Percentiles rank a stretch among this genome's conserved stretches.
Evolutionary conservation across 2,113 vertebrate genomes (phyloP).

Genomic region (Microcebus ravelobensis): DNA sequence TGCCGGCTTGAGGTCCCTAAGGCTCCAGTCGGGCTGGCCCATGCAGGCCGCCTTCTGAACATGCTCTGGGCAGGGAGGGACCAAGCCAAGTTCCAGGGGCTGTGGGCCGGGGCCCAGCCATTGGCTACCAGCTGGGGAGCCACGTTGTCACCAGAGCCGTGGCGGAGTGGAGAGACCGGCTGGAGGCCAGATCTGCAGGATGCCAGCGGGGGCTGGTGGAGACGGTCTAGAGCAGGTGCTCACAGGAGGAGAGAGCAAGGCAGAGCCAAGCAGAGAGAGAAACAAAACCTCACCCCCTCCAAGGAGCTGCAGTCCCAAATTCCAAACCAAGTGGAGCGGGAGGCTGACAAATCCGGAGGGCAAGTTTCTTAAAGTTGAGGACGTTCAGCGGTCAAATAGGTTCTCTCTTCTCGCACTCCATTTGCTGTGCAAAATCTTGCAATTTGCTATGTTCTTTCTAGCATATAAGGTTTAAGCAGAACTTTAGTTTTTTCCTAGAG

Average conservation of each 20-base stretch:
- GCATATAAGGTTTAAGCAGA: no score
- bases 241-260: neutral
- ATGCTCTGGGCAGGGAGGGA: neutral
- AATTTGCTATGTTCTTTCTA: neutral
- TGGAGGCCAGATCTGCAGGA: neutral
- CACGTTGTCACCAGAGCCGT: accelerated
- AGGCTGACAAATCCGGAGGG: neutral
- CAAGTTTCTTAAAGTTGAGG: neutral
- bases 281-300: neutral
- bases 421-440: neutral
- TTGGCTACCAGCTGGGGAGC: neutral
- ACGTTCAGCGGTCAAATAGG: no score
- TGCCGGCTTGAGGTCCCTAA: accelerated
- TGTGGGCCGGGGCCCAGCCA: neutral
- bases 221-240: neutral
- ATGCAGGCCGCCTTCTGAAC: accelerated
- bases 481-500: neutral
- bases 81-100: neutral
- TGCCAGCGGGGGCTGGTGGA: neutral
- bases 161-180: no score
- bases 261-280: no score
- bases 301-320: neutral
- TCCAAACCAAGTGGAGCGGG: neutral
- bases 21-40: accelerated
- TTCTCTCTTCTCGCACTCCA: neutral